Evolutionary conservation across 2,888 invertebrate genomes (phyloP).

Genomic region (Chrysina gloriosa): DNA sequence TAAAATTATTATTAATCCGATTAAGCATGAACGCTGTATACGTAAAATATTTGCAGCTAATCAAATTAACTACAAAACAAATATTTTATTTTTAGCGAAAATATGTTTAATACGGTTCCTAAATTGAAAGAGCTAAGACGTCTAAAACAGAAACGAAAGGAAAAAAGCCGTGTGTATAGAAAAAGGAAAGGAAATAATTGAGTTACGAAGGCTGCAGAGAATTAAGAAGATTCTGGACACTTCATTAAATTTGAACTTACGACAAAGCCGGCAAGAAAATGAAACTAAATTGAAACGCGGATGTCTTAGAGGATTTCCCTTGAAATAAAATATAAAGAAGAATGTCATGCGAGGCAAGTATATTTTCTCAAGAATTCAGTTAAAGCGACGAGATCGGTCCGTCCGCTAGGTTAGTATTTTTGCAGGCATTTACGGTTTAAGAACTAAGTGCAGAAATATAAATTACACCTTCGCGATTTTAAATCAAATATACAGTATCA

Average conservation of each 20-base stretch:
- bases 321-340: slow-evolving; percentile 33
- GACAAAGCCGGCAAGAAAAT: slow-evolving; percentile 32
- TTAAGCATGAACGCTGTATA: too few relatives aligned
- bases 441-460: too few relatives aligned
- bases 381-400: background rate
- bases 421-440: background rate
- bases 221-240: slow-evolving; percentile 40
- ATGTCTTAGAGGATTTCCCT: slow-evolving; percentile 20
- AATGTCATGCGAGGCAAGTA: slow-evolving; percentile 17
- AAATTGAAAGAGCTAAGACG: background rate
- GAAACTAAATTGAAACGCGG: slow-evolving; percentile 38
- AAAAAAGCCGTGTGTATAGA: background rate
- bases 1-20: too few relatives aligned
- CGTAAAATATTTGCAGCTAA: background rate
- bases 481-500: too few relatives aligned
- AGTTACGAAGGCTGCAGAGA: slow-evolving; percentile 31
- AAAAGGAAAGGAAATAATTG: slow-evolving; percentile 29
- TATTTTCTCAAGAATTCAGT: slow-evolving; percentile 4
- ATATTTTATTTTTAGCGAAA: background rate
- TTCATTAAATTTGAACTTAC: slow-evolving; percentile 42
- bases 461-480: too few relatives aligned
- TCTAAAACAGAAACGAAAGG: background rate
- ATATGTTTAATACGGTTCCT: background rate
- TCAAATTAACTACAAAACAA: background rate
- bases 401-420: background rate